Base-by-base conservation (phyloP, 2,888 invertebrate species). In the Homarus gammarus region DNA sequence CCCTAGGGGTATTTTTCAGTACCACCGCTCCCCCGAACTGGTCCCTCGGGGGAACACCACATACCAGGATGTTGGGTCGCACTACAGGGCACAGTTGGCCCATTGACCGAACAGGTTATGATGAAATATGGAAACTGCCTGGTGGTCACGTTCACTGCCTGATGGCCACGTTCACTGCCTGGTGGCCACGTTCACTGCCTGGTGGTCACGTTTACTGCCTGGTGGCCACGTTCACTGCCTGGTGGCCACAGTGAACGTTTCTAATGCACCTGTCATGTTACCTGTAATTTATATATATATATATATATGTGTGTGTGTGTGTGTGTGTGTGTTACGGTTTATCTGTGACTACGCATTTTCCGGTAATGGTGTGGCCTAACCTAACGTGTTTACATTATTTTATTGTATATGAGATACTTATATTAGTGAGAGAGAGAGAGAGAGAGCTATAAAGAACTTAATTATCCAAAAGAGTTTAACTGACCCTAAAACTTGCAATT, bases 261-360 rank as follows among this genome's bases (percentile, higher is more conserved):
- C n/a, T n/a, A n/a, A n/a, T n/a, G n/a, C n/a, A n/a, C n/a, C n/a
- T n/a, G n/a, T n/a, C n/a, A n/a, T n/a, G n/a, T n/a, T n/a, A n/a
- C n/a, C n/a, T n/a, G n/a, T n/a, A n/a, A n/a, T 70, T 2, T 70
- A 70, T 27, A 70, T 70, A 70, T 70, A 70, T n/a, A n/a, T 70
- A 70, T 70, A n/a, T 70, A 70, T 70, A 70, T 70, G 70, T 70
- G 70, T 70, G 70, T 70, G 3, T 70, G 3, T 27, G 10, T 70
- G 10, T 12, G 10, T 27, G 5, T 70, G 1, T 27, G 31, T 70
- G 3, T 70, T 3, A 33, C 2, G 18, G 49, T 49, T 49, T 15
- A 1, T 5, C 6, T 31, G 12, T 68, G 18, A 12, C 70, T n/a
- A n/a, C n/a, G n/a, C n/a, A n/a, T n/a, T n/a, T n/a, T n/a, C n/a